Evolutionary conservation across 2,797 vertebrate genomes (phyloP).

Genomic region (Periparus ater): DNA sequence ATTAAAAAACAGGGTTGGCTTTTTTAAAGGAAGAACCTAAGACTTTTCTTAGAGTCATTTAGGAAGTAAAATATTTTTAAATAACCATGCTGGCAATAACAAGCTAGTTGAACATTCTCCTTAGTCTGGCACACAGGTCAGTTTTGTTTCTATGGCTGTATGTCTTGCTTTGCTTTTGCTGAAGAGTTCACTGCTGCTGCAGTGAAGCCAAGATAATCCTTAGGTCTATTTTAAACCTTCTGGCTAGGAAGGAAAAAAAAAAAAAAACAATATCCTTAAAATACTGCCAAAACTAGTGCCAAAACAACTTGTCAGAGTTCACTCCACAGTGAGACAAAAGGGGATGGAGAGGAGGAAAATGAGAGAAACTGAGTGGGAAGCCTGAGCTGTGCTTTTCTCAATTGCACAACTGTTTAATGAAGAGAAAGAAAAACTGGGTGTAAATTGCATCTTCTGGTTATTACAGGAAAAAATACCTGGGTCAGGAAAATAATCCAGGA

Average conservation of each 20-base stretch:
- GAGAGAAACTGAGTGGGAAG: background rate
- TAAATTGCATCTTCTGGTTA: background rate
- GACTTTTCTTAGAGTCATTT: background rate
- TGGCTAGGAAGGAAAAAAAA: background rate
- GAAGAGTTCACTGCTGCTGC: background rate
- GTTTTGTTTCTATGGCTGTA: background rate
- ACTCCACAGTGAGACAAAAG: background rate
- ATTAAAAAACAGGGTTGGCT: background rate
- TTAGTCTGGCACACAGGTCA: background rate
- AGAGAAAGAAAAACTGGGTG: background rate
- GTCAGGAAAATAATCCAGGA: background rate
- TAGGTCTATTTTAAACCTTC: conserved; percentile 3
- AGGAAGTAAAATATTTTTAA: background rate
- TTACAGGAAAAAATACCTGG: background rate
- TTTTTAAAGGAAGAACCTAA: background rate
- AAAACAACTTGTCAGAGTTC: background rate
- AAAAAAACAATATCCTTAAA: background rate
- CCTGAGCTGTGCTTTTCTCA: background rate
- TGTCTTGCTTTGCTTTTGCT: background rate
- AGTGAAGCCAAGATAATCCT: background rate
- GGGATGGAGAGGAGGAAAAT: background rate
- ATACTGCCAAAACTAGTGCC: background rate
- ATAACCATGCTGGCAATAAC: background rate
- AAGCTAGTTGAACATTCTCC: background rate
- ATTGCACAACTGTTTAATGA: background rate